Evolutionary conservation across 2,797 vertebrate species (phyloP), one percentile per base, ranked within the genome.

Genomic region (Capromys pilorides): DNA sequence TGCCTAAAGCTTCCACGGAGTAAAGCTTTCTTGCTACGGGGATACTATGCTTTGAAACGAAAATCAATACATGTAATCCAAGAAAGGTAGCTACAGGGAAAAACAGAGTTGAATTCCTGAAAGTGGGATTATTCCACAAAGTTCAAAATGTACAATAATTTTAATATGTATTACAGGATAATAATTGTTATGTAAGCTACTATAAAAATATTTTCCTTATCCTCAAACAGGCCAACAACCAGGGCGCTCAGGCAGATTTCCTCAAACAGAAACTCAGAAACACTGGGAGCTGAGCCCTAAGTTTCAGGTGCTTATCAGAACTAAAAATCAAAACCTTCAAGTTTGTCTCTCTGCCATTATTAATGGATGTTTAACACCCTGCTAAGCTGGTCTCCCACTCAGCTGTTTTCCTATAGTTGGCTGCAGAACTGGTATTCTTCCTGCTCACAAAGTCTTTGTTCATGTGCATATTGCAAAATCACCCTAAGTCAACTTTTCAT

Each of bases 331-430:
- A 90, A 95, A 95, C 88, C 77, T 92, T 85, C 45, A 39, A 51
- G 85, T 94, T 77, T 97, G 91, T 95, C 81, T 11, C 57, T 28
- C 11, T 95, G 94, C 93, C 96, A 94, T 96, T 94, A 93, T 97
- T 95, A 97, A 97, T 97, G 96, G 95, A 80, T 95, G 84, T 64
- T 96, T 96, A 97, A 97, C 95, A 97, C 95, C 96, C 96, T 59
- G 88, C 90, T 97, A 97, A 97, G 90, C 96, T 88, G 67, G 33
- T 78, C 88, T 97, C 91, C 71, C 88, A 79, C 92, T 95, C 92
- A 66, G 94, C 83, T 97, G 88, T 95, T 97, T 97, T 88, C 95
- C 85, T 84, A 45, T 93, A 92, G 83, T 92, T 82, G 79, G 73
- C 89, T 95, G 95, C 97, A 94, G 93, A 92, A 95, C 71, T 94